Evolutionary conservation across 2,888 invertebrate species (phyloP).

Genomic region (Dexiosoma caninum): DNA sequence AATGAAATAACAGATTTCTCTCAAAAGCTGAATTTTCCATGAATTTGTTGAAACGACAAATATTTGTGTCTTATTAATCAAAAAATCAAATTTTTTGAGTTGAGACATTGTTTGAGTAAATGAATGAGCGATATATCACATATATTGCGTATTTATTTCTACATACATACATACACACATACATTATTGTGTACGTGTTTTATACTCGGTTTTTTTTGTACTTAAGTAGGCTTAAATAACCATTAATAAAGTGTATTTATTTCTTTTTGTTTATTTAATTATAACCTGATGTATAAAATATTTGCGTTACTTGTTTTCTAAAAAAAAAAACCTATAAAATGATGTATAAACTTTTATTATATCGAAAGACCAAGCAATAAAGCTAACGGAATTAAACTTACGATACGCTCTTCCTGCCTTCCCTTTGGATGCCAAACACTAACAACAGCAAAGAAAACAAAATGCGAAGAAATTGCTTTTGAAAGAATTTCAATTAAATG

Average conservation of each 20-base stretch:
- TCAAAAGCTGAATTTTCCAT: too few relatives aligned
- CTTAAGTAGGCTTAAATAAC: neutral
- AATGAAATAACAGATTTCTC: too few relatives aligned
- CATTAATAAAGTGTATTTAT: neutral
- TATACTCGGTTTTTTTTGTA: too few relatives aligned
- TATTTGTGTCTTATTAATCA: too few relatives aligned
- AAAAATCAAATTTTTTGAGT: too few relatives aligned
- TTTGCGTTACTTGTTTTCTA: neutral
- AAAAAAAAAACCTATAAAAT: neutral
- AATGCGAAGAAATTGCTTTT: slow-evolving; percentile 16
- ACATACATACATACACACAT: too few relatives aligned
- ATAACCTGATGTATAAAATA: neutral
- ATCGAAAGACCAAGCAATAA: neutral
- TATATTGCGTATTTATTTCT: too few relatives aligned
- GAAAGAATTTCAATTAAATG: slow-evolving; percentile 57
- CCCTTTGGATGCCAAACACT: neutral
- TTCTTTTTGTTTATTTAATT: neutral
- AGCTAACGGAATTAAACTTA: neutral
- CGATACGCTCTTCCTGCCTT: too few relatives aligned
- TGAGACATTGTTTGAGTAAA: too few relatives aligned
- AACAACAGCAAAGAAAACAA: neutral
- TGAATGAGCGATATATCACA: too few relatives aligned
- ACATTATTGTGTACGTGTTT: too few relatives aligned
- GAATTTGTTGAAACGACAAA: too few relatives aligned
- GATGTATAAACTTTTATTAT: neutral